Base-by-base conservation (phyloP, 2,888 invertebrate genomes). In the Acrocera orbiculus region DNA sequence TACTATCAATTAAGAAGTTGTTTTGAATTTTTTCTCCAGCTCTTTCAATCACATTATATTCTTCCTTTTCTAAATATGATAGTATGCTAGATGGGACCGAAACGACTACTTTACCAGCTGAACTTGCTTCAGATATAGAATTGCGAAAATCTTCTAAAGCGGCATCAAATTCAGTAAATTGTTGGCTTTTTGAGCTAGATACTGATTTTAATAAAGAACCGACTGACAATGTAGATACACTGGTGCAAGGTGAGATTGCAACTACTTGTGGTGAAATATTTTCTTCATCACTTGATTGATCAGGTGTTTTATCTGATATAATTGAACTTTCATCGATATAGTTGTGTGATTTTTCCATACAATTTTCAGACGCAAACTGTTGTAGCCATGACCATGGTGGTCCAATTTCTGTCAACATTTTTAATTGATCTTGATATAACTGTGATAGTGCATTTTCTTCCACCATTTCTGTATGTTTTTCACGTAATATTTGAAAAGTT, bases 331-430 rank as follows among this genome's bases (percentile, higher is more conserved):
- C 33, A 19, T 49, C 48, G 7, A 47, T 31, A n/a, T 45, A 49
- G 30, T 49, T 49, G 22, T 43, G 48, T 8, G 48, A 48, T 25
- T 40, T 37, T 1, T 42, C 35, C 2, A 39, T 37, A 17, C 30
- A 38, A 11, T 41, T 38, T 4, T 37, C 36, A 5, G 32, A 28
- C n/a, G 44, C 40, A 37, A 49, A 47, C 32, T 46, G 42, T 31
- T 46, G 42, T n/a, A 49, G 32, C 48, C 47, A 49, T 9, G 45
- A 41, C 49, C 49, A 49, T 6, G 48, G 48, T 9, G 48, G 46
- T 2, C 46, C 47, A 5, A 46, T 33, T 35, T 43, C 44, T 1
- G 25, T 38, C 1, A 47, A 26, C 27, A 48, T 40, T 29, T 47
- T 37, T 2, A 43, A 10, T 7, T 35, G 37, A 30, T 47, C 46